Evolutionary conservation across 2,797 vertebrate genomes (phyloP).

Genomic region (Parambassis ranga): DNA sequence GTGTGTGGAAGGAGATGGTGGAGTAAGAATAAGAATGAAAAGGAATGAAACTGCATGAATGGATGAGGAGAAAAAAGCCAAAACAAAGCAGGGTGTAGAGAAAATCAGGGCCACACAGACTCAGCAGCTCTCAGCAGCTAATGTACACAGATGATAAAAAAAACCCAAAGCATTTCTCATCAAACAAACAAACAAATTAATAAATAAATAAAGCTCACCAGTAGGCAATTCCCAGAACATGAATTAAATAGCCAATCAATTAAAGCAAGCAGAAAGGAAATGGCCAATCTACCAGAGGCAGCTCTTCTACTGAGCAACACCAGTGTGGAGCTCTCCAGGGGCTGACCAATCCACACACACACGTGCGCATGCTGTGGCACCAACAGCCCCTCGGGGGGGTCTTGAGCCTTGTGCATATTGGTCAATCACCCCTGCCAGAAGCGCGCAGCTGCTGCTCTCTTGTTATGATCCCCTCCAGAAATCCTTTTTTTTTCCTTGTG

Average conservation of each 20-base stretch:
- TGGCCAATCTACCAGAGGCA: conserved; percentile 38
- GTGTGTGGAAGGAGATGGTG: neutral
- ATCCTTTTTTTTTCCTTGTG: neutral
- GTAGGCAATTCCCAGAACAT: conserved; percentile 55
- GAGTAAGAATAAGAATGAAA: conserved; percentile 16
- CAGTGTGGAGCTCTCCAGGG: conserved; percentile 38
- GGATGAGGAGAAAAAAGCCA: conserved; percentile 1
- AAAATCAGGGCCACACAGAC: neutral
- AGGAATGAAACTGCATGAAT: conserved; percentile 46
- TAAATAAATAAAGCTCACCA: conserved; percentile 35
- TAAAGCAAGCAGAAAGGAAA: conserved; percentile 56
- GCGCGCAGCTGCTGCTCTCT: conserved; percentile 16
- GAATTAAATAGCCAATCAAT: conserved; percentile 68
- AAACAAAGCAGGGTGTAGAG: neutral
- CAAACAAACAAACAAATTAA: neutral
- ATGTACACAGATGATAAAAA: neutral
- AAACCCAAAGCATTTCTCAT: conserved; percentile 8
- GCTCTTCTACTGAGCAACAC: conserved; percentile 52
- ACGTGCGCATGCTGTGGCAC: conserved; percentile 49
- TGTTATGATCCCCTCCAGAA: conserved; percentile 4
- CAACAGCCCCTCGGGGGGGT: conserved; percentile 34
- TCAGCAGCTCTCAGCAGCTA: conserved; percentile 9
- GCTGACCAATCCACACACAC: conserved; percentile 54
- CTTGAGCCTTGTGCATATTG: conserved; percentile 40
- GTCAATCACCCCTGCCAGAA: conserved; percentile 24